These are phyloP conservation scores for Eristalis pertinax DNA, from an alignment of 2,888 invertebrate species.

Conservation along the genomic window DNA sequence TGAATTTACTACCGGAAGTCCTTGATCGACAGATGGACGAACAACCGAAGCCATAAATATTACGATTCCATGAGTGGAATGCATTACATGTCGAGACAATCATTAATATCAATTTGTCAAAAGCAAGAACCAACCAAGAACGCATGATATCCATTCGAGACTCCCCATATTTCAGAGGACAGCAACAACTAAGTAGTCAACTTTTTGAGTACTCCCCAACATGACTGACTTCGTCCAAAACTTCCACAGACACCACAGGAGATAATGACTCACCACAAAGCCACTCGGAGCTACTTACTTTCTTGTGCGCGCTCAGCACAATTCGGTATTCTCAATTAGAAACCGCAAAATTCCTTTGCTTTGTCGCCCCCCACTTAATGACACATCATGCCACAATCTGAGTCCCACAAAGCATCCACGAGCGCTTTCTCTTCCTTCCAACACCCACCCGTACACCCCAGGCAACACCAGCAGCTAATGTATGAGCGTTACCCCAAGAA, in stretches of 20 bases:
- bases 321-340: background rate
- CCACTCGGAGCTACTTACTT: background rate
- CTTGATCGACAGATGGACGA: no score
- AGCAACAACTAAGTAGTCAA: no score
- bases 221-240: background rate
- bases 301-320: background rate
- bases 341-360: background rate
- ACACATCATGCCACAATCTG: conserved; percentile 1
- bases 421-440: background rate
- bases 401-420: conserved; percentile 5
- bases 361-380: conserved; percentile 25
- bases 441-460: background rate
- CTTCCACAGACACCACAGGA: background rate
- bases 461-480: conserved; percentile 10
- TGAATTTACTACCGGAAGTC: no score
- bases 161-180: no score
- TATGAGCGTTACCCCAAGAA: background rate
- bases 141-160: no score
- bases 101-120: no score
- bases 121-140: no score
- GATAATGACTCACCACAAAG: background rate
- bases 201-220: no score
- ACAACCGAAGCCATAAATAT: no score
- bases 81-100: no score
- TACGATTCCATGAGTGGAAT: no score